phyloP scores from a whole-genome alignment of 2,888 invertebrate species.

The Boloria selene region DNA sequence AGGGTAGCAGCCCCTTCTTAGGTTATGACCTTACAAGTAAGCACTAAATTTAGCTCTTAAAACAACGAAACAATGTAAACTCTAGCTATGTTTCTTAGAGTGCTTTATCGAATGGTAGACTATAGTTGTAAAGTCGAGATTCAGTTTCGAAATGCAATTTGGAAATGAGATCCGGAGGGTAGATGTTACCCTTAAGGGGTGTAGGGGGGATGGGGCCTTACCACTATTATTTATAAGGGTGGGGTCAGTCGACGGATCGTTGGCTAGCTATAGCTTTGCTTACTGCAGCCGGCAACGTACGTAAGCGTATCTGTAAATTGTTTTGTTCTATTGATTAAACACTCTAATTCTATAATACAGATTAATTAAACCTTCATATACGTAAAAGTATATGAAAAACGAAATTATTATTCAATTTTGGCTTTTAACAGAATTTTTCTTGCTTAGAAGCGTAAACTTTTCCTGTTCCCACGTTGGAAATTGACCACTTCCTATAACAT shows the following conservation, averaged over 20 bases:
- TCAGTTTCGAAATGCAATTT: slow-evolving; percentile 80
- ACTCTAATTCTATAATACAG: slow-evolving; percentile 23
- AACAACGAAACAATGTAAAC: slow-evolving; percentile 45
- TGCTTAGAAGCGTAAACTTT: too few species aligned
- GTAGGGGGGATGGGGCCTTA: slow-evolving; percentile 68
- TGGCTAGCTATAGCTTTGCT: slow-evolving; percentile 51
- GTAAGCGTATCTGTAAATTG: slow-evolving; percentile 65
- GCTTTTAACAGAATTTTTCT: too few species aligned
- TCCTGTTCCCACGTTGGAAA: too few species aligned
- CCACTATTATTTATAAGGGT: slow-evolving; percentile 82
- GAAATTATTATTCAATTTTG: too few species aligned
- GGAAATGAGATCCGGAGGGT: slow-evolving; percentile 80
- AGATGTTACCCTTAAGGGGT: slow-evolving; percentile 70
- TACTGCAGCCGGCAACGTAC: slow-evolving; percentile 62
- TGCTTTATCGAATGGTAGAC: slow-evolving; percentile 47
- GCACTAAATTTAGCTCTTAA: slow-evolving; percentile 59
- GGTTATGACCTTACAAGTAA: slow-evolving; percentile 70
- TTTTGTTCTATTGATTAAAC: slow-evolving; percentile 53
- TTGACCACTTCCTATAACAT: too few species aligned
- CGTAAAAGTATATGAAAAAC: too few species aligned
- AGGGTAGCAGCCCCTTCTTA: slow-evolving; percentile 69
- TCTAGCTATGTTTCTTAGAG: slow-evolving; percentile 47
- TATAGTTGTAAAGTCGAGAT: slow-evolving; percentile 73
- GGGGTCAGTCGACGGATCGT: slow-evolving; percentile 76
- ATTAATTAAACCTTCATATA: background rate